A percentile compares a stretch with the other conserved stretches of the same genome.
These are phyloP conservation scores for Chloromyia formosa DNA, from an alignment of 2,888 invertebrate genomes.

Conservation along the genomic window DNA sequence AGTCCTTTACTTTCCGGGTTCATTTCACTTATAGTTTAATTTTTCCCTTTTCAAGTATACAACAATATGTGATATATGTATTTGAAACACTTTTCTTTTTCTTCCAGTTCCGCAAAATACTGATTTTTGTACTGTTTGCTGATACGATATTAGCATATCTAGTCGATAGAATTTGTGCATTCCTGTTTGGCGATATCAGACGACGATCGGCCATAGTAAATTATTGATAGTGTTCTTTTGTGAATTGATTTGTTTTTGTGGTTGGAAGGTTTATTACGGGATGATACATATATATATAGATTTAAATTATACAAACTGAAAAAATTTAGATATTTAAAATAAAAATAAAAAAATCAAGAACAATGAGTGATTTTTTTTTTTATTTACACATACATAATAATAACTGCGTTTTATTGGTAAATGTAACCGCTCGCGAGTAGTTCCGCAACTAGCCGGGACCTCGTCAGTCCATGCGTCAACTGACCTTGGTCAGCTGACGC, in stretches of 20 bases:
- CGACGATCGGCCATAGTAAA: slow-evolving; percentile 57
- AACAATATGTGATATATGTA: too few relatives aligned
- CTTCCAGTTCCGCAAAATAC: slow-evolving; percentile 86
- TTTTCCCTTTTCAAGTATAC: too few relatives aligned
- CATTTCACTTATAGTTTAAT: too few relatives aligned
- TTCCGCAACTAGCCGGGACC: too few relatives aligned
- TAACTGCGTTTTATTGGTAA: too few relatives aligned
- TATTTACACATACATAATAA: too few relatives aligned
- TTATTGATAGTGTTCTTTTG: slow-evolving; percentile 38
- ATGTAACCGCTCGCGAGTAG: too few relatives aligned
- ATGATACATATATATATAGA: background rate
- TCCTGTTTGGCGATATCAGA: slow-evolving; percentile 85
- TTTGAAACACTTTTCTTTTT: slow-evolving; percentile 52
- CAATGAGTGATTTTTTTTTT: too few relatives aligned
- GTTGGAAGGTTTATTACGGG: slow-evolving; percentile 18
- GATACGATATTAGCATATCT: slow-evolving; percentile 88
- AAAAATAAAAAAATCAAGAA: background rate
- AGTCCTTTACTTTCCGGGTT: too few relatives aligned
- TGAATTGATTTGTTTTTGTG: slow-evolving; percentile 1
- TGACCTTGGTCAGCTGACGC: too few relatives aligned
- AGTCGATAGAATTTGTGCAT: slow-evolving; percentile 85
- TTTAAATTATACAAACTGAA: slow-evolving; percentile 34
- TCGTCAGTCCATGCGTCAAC: too few relatives aligned
- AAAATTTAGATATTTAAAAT: slow-evolving; percentile 33
- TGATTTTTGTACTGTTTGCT: slow-evolving; percentile 83